Conservation (phyloP, 2,113 vertebrate species). For the Hippocampus barbouri region DNA sequence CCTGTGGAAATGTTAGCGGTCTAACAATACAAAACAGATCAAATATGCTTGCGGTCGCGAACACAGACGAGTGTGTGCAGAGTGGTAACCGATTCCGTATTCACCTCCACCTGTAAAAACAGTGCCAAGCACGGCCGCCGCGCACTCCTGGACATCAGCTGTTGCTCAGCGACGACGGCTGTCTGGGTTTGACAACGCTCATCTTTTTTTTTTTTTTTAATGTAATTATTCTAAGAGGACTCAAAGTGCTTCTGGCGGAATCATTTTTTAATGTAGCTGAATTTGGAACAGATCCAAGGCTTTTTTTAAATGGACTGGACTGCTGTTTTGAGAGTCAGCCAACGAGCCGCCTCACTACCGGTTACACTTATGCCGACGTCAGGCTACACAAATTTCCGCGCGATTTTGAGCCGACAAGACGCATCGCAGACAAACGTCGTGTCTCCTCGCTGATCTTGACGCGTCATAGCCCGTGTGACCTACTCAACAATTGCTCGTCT, state of each 20-base stretch:
- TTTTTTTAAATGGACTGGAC: constrained; percentile 37
- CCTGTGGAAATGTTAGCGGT: not conserved
- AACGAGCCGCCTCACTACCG: constrained; percentile 7
- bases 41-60: not conserved
- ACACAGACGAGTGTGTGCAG: not conserved
- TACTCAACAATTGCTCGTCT: too few relatives aligned
- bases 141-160: constrained; percentile 40
- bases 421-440: too few relatives aligned
- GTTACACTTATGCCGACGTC: constrained; percentile 2
- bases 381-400: too few relatives aligned
- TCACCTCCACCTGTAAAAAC: constrained; percentile 60
- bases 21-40: not conserved
- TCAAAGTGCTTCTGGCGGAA: not conserved
- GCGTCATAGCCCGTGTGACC: too few relatives aligned
- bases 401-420: too few relatives aligned
- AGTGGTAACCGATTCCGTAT: constrained; percentile 49
- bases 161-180: constrained; percentile 25
- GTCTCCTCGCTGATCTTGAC: too few relatives aligned
- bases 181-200: constrained; percentile 41
- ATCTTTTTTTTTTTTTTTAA: constrained; percentile 17
- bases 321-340: constrained; percentile 30
- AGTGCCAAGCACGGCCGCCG: constrained; percentile 34
- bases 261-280: constrained; percentile 29
- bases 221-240: not conserved
- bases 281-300: constrained; percentile 35